Evolutionary conservation across 2,113 vertebrate genomes (phyloP).

Genomic region (Pantherophis guttatus): DNA sequence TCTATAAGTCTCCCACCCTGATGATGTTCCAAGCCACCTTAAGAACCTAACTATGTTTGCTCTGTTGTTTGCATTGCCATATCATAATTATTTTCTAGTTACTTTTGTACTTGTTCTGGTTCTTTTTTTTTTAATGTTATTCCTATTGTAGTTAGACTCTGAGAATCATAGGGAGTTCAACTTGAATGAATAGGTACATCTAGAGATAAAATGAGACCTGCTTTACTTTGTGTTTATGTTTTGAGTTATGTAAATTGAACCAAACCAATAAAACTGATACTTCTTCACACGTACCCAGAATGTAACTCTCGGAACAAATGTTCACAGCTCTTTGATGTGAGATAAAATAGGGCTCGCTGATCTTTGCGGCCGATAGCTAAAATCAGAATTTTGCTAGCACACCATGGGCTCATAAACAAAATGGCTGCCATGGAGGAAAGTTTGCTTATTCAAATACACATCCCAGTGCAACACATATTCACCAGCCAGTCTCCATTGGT

Average conservation of each 20-base stretch:
- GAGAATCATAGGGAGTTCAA: background rate
- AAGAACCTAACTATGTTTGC: background rate
- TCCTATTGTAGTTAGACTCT: background rate
- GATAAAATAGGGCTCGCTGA: background rate
- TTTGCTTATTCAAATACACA: background rate
- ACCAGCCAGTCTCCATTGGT: background rate
- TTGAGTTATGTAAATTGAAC: background rate
- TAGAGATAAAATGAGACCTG: background rate
- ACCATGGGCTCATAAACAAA: background rate
- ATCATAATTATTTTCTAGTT: background rate
- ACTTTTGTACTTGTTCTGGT: background rate
- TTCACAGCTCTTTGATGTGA: background rate
- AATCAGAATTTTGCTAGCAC: background rate
- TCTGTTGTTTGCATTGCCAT: background rate
- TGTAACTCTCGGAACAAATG: background rate
- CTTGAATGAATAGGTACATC: background rate
- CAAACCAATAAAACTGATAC: background rate
- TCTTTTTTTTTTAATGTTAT: background rate
- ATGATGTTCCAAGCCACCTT: background rate
- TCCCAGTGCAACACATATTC: background rate
- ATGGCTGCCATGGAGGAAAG: background rate
- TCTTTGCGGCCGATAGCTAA: background rate
- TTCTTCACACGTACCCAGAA: background rate
- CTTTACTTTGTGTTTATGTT: background rate
- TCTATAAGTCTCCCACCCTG: background rate